Conservation (phyloP, 2,113 vertebrate genomes). For the Calonectris borealis region DNA sequence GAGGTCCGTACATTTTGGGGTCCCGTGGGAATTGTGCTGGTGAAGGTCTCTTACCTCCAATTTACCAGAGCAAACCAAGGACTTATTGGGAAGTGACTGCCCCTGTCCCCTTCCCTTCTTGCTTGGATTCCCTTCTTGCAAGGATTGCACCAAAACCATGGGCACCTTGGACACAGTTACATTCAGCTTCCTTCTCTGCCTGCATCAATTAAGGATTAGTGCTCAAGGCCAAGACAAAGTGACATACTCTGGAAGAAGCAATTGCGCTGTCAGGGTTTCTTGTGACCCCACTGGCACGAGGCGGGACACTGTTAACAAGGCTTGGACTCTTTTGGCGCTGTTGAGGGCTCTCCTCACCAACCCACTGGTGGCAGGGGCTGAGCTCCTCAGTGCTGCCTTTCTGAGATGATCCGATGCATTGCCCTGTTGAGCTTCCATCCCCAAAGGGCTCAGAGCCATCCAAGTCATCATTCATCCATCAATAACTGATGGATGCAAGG, state of each 20-base stretch:
- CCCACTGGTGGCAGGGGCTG: not conserved
- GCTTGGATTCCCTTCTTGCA: not conserved
- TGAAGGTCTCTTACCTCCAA: not conserved
- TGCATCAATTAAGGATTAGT: not conserved
- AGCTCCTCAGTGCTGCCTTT: not conserved
- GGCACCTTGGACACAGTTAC: not conserved
- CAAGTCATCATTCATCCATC: not conserved
- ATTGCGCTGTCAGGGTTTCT: not conserved
- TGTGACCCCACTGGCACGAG: not conserved
- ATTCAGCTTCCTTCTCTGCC: not conserved
- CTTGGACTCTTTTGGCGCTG: not conserved
- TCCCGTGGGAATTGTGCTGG: accelerated
- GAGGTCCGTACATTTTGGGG: accelerated
- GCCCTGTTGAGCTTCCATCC: not conserved
- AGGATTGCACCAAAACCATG: accelerated
- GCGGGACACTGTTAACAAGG: not conserved
- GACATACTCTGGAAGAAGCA: not conserved
- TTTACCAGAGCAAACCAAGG: not conserved
- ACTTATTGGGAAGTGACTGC: not conserved
- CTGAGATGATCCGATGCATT: accelerated
- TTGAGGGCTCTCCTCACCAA: not conserved
- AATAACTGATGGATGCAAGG: not conserved
- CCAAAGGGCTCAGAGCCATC: not conserved
- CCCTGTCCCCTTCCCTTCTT: not conserved
- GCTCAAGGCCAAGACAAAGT: not conserved